Evolutionary conservation across 92 coral and sea anemone species (phyloP), one percentile per base, ranked within the genome.

Genomic region (Heliopora coerulea): DNA sequence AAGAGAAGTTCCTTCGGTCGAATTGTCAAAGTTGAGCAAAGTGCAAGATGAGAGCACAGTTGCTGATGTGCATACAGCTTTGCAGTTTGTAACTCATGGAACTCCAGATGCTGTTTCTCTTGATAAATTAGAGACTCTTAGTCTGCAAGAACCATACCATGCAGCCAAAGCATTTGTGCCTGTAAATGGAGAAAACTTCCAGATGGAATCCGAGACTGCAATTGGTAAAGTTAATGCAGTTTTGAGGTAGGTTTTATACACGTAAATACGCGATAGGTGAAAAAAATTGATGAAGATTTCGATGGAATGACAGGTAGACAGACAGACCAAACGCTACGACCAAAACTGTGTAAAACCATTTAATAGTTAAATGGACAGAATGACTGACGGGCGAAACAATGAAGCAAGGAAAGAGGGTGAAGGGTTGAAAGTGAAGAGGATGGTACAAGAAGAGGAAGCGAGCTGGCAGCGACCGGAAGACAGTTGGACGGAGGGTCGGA

Each of bases 121-220:
- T 15, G 76, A 69, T 54, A 69, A 69, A 33, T 11, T 49, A 29
- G 76, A 69, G 29, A 69, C 50, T 10, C 32, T 49, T 0, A 28
- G 76, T 34, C 56, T 69, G 41, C 62, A 69, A 12, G 76, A 69
- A 30, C 62, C 76, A n/a, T 23, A 32, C 4, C 44, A 32, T 7
- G 62, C 62, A 29, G 76, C 50, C 14, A 29, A 69, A 69, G 76
- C 44, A 9, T 54, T 69, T 69, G 26, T 69, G 24, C 27, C 32
- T 13, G 52, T 37, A 13, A 19, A 34, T 18, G 76, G 28, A 32
- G 28, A 69, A 17, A 34, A 19, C 24, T 67, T 67, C 32, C 18
- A 40, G 39, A 1, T 46, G 19, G 59, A 67, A 67, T 35, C 59
- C 1, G 58, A 35, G 39, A 46, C 25, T 2, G 44, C 34, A 32